Base-by-base conservation (phyloP, 2,113 vertebrate species). In the Synchiropus splendidus region DNA sequence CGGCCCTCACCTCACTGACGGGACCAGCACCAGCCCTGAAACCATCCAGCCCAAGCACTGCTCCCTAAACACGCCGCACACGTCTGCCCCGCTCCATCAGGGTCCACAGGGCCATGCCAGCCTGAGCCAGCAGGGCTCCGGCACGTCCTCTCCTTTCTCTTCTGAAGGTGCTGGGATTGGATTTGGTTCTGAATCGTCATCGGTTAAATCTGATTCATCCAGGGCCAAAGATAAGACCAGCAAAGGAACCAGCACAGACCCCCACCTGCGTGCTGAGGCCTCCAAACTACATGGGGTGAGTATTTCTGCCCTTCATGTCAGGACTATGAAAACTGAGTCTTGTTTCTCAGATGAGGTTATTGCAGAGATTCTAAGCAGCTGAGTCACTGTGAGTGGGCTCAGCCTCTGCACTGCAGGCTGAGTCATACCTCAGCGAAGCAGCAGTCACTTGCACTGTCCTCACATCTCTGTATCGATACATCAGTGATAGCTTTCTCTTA, bases 21-120 rank as follows among this genome's bases (percentile, higher is more conserved):
- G 69, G 48, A 65, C 70, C 49, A 78, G 75, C 66, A 81, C 77
- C 48, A 80, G 73, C 45, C 67, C 80, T 5, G 83, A 86, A 48
- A 58, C 52, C 12, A 51, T 18, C 27, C 59, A 48, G 5, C 58
- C 68, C 32, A 77, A 74, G 57, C 55, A 65, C 14, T 54, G 43
- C 9, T 54, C 49, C 38, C 49, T 51, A 8, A 49, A 10, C 14
- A 77, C 68, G 43, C 40, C 52, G 16, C 58, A 56, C 12, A 43
- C 54, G 17, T 11, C 44, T 2, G 18, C 27, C 17, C 18, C 51
- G 21, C 21, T 16, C 52, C 42, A 42, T 12, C 36, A 47, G 39
- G 39, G 53, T 15, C 61, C 68, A 5, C 42, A 47, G 27, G 37
- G 5, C 2, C 56, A 64, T 5, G 16, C 32, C 6, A 33, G 51